Evolutionary conservation across 2,888 invertebrate genomes (phyloP).

Genomic region (Peribatodes rhomboidaria): DNA sequence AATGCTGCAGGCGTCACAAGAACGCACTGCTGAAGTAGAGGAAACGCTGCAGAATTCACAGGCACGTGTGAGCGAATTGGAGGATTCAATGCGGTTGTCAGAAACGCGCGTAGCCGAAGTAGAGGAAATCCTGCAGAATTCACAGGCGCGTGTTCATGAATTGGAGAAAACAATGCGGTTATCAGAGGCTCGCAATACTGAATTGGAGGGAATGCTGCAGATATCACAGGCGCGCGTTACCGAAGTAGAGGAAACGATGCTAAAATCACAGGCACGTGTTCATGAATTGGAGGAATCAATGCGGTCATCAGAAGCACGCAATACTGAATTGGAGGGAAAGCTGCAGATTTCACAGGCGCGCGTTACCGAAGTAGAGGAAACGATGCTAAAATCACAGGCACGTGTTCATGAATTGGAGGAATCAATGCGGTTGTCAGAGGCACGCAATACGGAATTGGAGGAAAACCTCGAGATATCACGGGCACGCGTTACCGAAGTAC

Average conservation of each 20-base stretch:
- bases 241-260: not conserved
- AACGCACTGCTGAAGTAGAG: not conserved
- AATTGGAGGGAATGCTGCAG: not conserved
- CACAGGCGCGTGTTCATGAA: not conserved
- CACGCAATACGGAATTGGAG: not conserved
- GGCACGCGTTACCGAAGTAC: not conserved
- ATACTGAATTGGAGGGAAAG: not conserved
- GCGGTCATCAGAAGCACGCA: not conserved
- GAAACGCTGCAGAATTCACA: not conserved
- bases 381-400: not conserved
- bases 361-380: not conserved
- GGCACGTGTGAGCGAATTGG: not conserved
- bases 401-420: not conserved
- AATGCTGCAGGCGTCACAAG: not conserved
- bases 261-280: not conserved
- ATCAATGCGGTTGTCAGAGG: not conserved
- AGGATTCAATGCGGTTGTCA: not conserved
- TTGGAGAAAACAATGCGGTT: not conserved
- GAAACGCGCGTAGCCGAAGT: not conserved
- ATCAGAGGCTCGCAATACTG: not conserved
- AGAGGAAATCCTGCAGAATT: not conserved
- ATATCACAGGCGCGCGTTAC: not conserved
- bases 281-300: not conserved
- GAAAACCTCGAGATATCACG: not conserved
- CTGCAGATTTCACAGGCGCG: not conserved